Conservation (phyloP, 2,113 vertebrate genomes). For the Tenrec ecaudatus region DNA sequence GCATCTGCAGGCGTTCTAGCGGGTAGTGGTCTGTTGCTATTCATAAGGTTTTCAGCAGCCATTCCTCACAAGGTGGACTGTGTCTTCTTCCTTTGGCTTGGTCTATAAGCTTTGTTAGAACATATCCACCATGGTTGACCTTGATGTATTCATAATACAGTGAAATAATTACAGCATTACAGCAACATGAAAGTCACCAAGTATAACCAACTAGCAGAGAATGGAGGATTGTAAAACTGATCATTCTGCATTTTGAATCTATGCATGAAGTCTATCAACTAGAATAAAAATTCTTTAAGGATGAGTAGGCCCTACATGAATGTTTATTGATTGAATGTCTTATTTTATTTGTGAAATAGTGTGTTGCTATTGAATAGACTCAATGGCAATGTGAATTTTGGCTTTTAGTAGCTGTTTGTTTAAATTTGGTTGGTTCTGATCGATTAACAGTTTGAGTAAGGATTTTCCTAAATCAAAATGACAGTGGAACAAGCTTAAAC, state of each 20-base stretch:
- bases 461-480: background rate
- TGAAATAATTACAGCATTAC: too few species aligned
- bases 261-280: background rate
- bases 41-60: too few species aligned
- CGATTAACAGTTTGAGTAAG: background rate
- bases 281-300: background rate
- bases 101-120: too few species aligned
- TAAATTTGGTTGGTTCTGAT: background rate
- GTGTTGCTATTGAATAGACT: background rate
- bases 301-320: background rate
- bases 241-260: background rate
- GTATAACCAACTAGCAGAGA: too few species aligned
- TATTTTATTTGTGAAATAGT: background rate
- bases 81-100: too few species aligned
- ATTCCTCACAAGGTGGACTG: too few species aligned
- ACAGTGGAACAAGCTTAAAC: background rate
- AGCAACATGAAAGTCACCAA: too few species aligned
- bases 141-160: too few species aligned
- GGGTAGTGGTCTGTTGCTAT: too few species aligned
- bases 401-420: background rate
- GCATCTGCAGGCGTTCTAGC: too few species aligned
- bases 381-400: too few species aligned
- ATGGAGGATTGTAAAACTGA: background rate
- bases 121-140: too few species aligned
- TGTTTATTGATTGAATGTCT: background rate